These are phyloP conservation scores for Paracentrotus lividus DNA, from an alignment of 53 echinoderm and acorn worm genomes.

Conservation along the genomic window DNA sequence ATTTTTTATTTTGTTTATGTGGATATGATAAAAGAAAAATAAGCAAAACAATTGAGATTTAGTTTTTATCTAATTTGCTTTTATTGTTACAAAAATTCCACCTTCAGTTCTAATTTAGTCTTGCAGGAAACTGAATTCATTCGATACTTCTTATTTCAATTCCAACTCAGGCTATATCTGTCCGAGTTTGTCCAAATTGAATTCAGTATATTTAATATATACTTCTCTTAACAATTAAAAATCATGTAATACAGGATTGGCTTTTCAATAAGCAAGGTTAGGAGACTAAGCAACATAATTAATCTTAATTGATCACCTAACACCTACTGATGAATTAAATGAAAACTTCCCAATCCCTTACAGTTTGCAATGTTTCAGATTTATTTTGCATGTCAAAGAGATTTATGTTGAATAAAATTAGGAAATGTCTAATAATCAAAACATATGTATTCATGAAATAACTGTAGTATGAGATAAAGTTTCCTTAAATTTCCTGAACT, in stretches of 20 bases:
- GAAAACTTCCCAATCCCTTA: neutral
- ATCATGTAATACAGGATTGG: neutral
- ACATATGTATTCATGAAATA: neutral
- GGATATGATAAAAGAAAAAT: neutral
- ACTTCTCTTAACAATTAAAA: neutral
- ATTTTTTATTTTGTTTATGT: neutral
- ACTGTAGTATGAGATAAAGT: neutral
- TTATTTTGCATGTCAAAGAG: neutral
- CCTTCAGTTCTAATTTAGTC: neutral
- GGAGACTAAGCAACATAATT: neutral
- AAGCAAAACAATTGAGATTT: neutral
- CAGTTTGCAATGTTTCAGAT: neutral
- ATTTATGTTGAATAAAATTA: neutral
- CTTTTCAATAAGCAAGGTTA: neutral
- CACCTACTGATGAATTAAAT: neutral
- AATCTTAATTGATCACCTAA: neutral
- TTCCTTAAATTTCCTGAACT: neutral
- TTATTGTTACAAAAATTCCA: neutral
- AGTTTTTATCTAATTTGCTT: neutral
- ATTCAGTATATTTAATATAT: neutral
- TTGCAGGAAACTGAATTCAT: neutral
- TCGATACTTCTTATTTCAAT: neutral
- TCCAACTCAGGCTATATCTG: neutral
- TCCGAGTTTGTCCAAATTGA: neutral
- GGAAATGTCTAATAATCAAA: neutral